Evolutionary conservation across 2,113 vertebrate genomes (phyloP).

Genomic region (Rhabdomys dilectus): DNA sequence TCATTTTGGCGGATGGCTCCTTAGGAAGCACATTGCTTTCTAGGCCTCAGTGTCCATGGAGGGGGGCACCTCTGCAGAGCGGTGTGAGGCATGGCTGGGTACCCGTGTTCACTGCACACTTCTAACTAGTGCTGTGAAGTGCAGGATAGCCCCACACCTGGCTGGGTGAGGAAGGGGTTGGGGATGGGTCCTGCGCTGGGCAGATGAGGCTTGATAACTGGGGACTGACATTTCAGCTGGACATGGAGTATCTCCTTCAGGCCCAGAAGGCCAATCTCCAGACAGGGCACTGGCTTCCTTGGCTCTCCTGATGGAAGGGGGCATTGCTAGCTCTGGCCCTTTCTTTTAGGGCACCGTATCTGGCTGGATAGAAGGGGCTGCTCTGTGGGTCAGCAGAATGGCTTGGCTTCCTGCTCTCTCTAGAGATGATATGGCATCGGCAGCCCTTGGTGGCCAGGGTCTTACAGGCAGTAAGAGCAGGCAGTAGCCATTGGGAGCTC

Average conservation of each 20-base stretch:
- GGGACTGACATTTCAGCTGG: fast-evolving
- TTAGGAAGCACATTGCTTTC: fast-evolving
- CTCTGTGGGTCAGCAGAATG: fast-evolving
- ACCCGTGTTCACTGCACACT: fast-evolving
- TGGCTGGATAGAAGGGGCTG: fast-evolving
- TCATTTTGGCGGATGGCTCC: fast-evolving
- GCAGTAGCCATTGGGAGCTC: neutral
- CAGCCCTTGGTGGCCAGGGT: neutral
- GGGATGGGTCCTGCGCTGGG: fast-evolving
- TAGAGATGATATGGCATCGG: fast-evolving
- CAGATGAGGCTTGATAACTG: fast-evolving
- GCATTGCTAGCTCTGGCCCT: neutral
- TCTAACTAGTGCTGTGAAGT: fast-evolving
- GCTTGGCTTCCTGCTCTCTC: neutral
- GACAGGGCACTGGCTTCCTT: too few species aligned
- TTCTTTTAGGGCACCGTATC: fast-evolving
- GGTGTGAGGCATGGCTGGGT: fast-evolving
- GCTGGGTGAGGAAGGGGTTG: neutral
- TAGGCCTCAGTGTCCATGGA: fast-evolving
- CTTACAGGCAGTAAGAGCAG: too few species aligned
- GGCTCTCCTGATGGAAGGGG: neutral
- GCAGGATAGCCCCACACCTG: neutral
- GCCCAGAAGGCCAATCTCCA: neutral
- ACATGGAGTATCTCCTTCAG: neutral
- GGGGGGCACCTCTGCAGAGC: fast-evolving